Percentiles rank a stretch among this genome's conserved stretches.
phyloP scores from a whole-genome alignment of 64 coral and sea anemone species.

The Montipora efflorescens region DNA sequence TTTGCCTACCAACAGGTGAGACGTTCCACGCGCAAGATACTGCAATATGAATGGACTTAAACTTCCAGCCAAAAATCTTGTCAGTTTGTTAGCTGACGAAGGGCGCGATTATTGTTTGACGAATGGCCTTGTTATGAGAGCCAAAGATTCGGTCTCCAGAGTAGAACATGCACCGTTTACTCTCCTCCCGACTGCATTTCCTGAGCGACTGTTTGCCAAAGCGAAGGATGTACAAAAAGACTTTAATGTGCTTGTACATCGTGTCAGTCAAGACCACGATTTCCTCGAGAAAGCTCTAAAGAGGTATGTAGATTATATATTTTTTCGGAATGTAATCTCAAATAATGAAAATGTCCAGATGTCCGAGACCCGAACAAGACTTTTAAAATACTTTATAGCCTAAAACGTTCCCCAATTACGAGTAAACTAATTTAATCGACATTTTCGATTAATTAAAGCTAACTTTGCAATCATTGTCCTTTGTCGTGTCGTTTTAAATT shows the following conservation, averaged over 20 bases:
- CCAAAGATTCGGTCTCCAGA: not conserved
- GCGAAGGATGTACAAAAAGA: conserved; percentile 60
- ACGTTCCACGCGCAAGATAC: not conserved
- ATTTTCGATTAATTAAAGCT: too few species aligned
- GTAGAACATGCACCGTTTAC: conserved; percentile 68
- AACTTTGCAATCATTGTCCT: too few species aligned
- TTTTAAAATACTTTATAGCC: too few species aligned
- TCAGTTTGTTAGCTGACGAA: not conserved
- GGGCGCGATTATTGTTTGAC: conserved; percentile 31
- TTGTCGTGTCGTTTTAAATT: too few species aligned
- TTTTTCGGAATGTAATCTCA: not conserved
- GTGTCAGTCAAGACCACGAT: conserved; percentile 60
- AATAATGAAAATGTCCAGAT: too few species aligned
- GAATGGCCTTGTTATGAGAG: conserved; percentile 29
- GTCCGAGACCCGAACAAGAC: too few species aligned
- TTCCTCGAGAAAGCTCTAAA: conserved; percentile 59
- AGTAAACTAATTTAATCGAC: too few species aligned
- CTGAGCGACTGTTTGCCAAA: conserved; percentile 44
- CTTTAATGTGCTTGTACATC: conserved; percentile 58
- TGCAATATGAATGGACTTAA: not conserved
- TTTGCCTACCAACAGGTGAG: not conserved
- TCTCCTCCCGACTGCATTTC: conserved; percentile 51
- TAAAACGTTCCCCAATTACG: too few species aligned
- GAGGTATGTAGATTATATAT: conserved; percentile 2
- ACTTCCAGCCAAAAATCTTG: not conserved